A percentile compares a stretch with the other conserved stretches of the same genome.
phyloP scores from a whole-genome alignment of 1,140 invertebrate species.

The Drosophila triauraria region DNA sequence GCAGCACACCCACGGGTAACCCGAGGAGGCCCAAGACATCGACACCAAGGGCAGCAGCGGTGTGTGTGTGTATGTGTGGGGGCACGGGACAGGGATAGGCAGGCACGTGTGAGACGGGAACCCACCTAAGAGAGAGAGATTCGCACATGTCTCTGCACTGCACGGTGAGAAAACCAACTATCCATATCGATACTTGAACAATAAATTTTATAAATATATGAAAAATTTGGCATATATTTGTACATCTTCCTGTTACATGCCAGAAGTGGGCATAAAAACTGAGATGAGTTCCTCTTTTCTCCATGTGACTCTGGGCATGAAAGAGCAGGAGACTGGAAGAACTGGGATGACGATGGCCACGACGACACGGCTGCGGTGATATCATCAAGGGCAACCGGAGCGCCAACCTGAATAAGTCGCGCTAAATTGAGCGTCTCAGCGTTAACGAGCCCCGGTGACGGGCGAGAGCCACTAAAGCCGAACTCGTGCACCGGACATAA shows the following conservation, averaged over 20 bases:
- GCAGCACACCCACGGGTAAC: slow-evolving; percentile 71
- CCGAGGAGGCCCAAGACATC: slow-evolving; percentile 52
- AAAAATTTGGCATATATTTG: too few relatives aligned
- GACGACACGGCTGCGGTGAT: slow-evolving; percentile 58
- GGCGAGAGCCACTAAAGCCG: slow-evolving; percentile 64
- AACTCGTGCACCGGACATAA: slow-evolving; percentile 73
- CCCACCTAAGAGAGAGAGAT: slow-evolving; percentile 42
- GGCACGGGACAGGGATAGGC: slow-evolving; percentile 1
- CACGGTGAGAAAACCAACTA: background rate
- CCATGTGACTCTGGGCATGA: background rate
- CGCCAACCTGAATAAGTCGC: slow-evolving; percentile 67
- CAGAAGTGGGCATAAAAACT: background rate
- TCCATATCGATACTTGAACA: too few relatives aligned
- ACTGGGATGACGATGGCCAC: slow-evolving; percentile 24
- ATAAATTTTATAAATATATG: too few relatives aligned
- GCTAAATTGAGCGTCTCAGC: slow-evolving; percentile 81
- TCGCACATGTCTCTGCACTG: slow-evolving; percentile 56
- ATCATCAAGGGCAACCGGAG: slow-evolving; percentile 72
- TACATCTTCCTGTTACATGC: background rate
- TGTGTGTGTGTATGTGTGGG: background rate
- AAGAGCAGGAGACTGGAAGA: background rate
- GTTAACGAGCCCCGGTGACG: slow-evolving; percentile 71
- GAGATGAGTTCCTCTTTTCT: background rate
- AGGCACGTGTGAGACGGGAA: slow-evolving; percentile 51
- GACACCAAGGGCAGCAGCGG: slow-evolving; percentile 46